Base-by-base conservation (phyloP, 2,797 vertebrate species). In the Poeciliopsis paucimaculata region DNA sequence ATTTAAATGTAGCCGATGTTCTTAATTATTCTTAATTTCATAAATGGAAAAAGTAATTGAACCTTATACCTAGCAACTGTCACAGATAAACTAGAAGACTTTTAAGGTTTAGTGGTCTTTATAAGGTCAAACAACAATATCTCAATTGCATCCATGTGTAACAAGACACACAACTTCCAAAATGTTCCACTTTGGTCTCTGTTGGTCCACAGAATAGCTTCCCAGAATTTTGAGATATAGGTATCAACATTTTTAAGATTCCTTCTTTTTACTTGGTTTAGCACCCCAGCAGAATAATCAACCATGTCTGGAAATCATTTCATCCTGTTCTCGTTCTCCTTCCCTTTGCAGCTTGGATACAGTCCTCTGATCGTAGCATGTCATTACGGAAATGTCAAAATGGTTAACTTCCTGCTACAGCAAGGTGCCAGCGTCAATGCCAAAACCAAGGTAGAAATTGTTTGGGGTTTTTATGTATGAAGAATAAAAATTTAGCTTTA, bases 341-440 rank as follows among this genome's bases (percentile, higher is more conserved):
- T 12, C 20, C 62, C 26, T 81, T 34, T 34, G 74, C 93, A 99
- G 98, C 97, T 98, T 1, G 98, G 98, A 28, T 99, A 99, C 79
- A 99, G 97, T 1, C 97, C 98, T 91, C 94, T 99, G 70, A 99
- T 99, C 78, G 97, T 99, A 86, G 98, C 98, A n/a, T 99, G 98
- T 87, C 98, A 99, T 81, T 98, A 99, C 87, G 98, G 98, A 81
- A 99, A 99, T 83, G 96, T 96, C 72, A 99, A 99, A 93, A 97
- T 98, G 94, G 98, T 99, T 82, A 99, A 98, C 13, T 97, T 98
- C 87, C 95, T 99, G 75, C 90, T 99, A 91, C 97, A 98, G 81
- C 97, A 98, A 78, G 96, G 97, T 28, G 96, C 97, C 85, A 96
- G 95, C 26, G 96, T 98, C 84, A 98, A 98, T 0, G 92, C 96